Evolutionary conservation across 2,797 vertebrate genomes (phyloP), one percentile per base, ranked within the genome.

Genomic region (Enteromius radiatus): DNA sequence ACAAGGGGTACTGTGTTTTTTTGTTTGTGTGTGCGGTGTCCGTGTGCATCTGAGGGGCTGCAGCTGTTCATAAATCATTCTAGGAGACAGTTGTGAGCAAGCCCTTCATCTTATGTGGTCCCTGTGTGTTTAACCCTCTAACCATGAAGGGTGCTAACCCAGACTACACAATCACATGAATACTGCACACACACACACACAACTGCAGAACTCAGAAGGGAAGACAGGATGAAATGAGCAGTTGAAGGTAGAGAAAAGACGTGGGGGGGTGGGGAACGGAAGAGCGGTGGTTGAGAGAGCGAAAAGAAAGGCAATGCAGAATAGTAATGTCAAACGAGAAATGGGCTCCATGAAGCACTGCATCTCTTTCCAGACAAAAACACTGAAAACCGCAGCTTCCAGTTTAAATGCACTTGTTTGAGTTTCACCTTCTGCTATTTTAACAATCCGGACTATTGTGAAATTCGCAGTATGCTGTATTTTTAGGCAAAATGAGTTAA

Each of bases 11-110:
- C 43, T 52, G 9, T 41, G 43, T 19, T 36, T 49, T 69, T 61
- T 23, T 10, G 52, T 23, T 56, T 56, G n/a, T 12, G 54, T 77
- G 21, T 23, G 21, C 3, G 0, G n/a, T 63, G 14, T 54, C 38
- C 1, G 56, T 80, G 63, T 84, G 83, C 12, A 0, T 67, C 10
- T 68, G 59, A 43, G 36, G 23, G 17, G 23, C 63, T 67, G 49
- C 49, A 43, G 36, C 36, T 33, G 36, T 76, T 43, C 80, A 82
- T 82, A 82, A 82, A 82, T 82, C 80, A 82, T 76, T 82, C 61
- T 75, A 75, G 70, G 31, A 74, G 80, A 76, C 71, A 82, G 80
- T 67, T 82, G 45, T 56, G 47, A 67, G 71, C 23, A 82, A 69
- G 64, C 38, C 64, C 49, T 80, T 80, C 63, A 82, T 65, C 63